Evolutionary conservation across 2,797 vertebrate genomes (phyloP), one percentile per base, ranked within the genome.

Genomic region (Spinibarbus caldwelli): DNA sequence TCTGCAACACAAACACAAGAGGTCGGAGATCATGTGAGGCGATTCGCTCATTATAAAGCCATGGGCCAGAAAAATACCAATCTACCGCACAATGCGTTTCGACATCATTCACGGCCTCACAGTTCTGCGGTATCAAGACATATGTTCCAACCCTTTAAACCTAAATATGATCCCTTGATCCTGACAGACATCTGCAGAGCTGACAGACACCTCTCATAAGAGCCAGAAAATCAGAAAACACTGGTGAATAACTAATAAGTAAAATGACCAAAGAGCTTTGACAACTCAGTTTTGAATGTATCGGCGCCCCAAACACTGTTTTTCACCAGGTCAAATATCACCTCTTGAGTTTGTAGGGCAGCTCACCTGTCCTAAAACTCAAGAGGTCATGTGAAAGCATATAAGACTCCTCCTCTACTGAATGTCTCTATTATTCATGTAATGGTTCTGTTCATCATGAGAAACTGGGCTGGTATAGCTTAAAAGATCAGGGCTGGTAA

Each of bases 1-100:
- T 99, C 98, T 99, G 91, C 76, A 95, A 79, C 62, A 84, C 49
- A 85, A 96, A 90, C 84, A 92, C 67, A 90, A 90, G 70, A 26
- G 89, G 92, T 94, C 91, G 90, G 88, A 92, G 93, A 93, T 94
- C 91, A 93, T 38, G 59, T 80, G 82, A 79, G 89, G 19, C 83
- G 76, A 92, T 89, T 92, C 90, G 91, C 36, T 29, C 64, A 73
- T 49, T 43, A 43, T 47, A 80, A 87, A 91, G 86, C 90, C 80
- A 66, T 86, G 88, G 86, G 87, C 85, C 92, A 82, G 87, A 90
- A 85, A 90, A 87, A 91, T 90, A 93, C 91, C 59, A 36, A 71
- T 71, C 62, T 11, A 47, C 85, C 29, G 49, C 80, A n/a, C 71
- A 52, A 82, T 75, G 84, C 11, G 19, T 62, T 75, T 23, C 5